Evolutionary conservation across 2,113 vertebrate species (phyloP).

Genomic region (Ia io): DNA sequence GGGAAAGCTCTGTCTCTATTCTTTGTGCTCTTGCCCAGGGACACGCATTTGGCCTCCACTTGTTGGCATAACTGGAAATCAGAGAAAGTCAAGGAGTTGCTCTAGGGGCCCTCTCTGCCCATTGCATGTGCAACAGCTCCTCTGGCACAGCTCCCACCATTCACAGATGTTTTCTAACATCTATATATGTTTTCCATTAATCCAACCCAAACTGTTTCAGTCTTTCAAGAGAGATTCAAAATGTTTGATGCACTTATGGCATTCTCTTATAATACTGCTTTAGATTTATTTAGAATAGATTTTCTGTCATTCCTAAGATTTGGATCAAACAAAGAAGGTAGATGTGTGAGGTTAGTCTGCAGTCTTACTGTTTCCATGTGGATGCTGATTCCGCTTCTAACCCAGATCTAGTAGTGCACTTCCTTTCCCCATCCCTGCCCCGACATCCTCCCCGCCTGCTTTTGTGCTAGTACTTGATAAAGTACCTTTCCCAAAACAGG

Average conservation of each 20-base stretch:
- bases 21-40: background rate
- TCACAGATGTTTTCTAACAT: background rate
- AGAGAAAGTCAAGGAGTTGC: background rate
- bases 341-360: background rate
- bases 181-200: background rate
- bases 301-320: background rate
- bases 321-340: background rate
- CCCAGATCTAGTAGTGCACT: background rate
- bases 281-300: background rate
- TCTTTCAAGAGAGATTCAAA: background rate
- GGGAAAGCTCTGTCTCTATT: background rate
- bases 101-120: background rate
- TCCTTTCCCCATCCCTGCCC: background rate
- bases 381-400: background rate
- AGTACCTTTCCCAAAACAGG: background rate
- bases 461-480: background rate
- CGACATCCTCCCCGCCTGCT: background rate
- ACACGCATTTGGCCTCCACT: background rate
- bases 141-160: background rate
- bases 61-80: background rate
- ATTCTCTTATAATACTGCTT: background rate
- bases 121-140: background rate
- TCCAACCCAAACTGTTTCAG: background rate
- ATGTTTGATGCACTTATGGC: background rate
- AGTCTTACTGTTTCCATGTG: background rate